A percentile compares a stretch with the other conserved stretches of the same genome.
Conservation (phyloP, 2,113 vertebrate genomes). For the Pan paniscus region DNA sequence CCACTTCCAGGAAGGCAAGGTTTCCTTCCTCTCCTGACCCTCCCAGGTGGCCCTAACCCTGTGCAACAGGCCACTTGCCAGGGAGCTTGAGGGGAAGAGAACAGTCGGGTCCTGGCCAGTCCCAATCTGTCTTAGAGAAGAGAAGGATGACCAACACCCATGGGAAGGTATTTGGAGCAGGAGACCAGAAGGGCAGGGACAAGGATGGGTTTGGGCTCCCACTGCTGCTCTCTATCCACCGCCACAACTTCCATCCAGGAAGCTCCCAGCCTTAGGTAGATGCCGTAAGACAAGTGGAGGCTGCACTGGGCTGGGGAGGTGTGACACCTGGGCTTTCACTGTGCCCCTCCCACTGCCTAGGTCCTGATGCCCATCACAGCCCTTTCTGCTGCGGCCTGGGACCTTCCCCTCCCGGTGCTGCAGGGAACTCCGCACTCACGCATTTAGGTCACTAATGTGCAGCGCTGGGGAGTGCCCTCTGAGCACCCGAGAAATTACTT, state of each 20-base stretch:
- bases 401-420: not conserved
- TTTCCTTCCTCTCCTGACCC: not conserved
- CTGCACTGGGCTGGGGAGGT: too few species aligned
- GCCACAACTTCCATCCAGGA: not conserved
- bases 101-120: not conserved
- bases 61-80: not conserved
- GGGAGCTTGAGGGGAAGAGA: not conserved
- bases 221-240: not conserved
- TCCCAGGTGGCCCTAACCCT: not conserved
- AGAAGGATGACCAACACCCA: not conserved
- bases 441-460: too few species aligned
- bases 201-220: not conserved
- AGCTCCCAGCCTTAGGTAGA: not conserved
- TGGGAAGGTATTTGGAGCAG: not conserved
- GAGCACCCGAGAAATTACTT: not conserved
- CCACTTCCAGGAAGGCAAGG: not conserved
- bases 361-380: too few species aligned
- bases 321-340: not conserved
- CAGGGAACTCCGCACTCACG: not conserved
- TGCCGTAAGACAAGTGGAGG: not conserved
- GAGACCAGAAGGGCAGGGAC: not conserved
- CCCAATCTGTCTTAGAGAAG: not conserved
- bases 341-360: accelerated
- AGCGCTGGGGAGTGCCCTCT: not conserved
- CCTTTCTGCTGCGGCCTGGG: not conserved